These are phyloP conservation scores for Polyommatus icarus DNA, from an alignment of 2,888 invertebrate genomes.

Conservation along the genomic window DNA sequence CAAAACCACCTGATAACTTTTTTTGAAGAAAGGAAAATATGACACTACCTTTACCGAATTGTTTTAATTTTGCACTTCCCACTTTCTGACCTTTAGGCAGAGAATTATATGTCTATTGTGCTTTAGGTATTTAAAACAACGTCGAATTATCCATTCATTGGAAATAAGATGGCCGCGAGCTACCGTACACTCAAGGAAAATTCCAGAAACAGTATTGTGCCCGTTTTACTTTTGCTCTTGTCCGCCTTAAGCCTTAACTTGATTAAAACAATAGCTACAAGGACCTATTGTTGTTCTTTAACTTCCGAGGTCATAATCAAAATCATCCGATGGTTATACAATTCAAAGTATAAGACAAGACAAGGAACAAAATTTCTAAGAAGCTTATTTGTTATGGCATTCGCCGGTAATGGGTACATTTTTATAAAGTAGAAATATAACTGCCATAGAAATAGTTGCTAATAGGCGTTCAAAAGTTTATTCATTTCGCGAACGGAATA, in stretches of 20 bases:
- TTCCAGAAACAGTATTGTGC: neutral
- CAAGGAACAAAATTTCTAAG: too few relatives aligned
- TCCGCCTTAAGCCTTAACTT: neutral
- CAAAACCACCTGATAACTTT: too few relatives aligned
- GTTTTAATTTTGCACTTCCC: neutral
- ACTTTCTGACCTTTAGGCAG: neutral
- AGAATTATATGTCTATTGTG: too few relatives aligned
- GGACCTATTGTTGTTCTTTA: neutral
- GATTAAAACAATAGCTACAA: conserved; percentile 2
- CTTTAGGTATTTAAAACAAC: too few relatives aligned
- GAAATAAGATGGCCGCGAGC: neutral
- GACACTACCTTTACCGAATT: too few relatives aligned
- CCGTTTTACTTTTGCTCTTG: neutral
- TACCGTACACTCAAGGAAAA: neutral
- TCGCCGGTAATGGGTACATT: too few relatives aligned
- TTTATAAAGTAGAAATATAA: too few relatives aligned
- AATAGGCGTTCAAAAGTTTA: too few relatives aligned
- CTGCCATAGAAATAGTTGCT: too few relatives aligned
- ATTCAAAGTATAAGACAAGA: too few relatives aligned
- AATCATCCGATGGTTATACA: neutral
- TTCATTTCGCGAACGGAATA: too few relatives aligned
- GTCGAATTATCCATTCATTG: neutral
- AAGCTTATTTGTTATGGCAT: too few relatives aligned
- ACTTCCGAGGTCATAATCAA: neutral
- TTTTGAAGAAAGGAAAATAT: neutral